Conservation (phyloP, 2,797 vertebrate species). For the Dendrocincla tyrannina region DNA sequence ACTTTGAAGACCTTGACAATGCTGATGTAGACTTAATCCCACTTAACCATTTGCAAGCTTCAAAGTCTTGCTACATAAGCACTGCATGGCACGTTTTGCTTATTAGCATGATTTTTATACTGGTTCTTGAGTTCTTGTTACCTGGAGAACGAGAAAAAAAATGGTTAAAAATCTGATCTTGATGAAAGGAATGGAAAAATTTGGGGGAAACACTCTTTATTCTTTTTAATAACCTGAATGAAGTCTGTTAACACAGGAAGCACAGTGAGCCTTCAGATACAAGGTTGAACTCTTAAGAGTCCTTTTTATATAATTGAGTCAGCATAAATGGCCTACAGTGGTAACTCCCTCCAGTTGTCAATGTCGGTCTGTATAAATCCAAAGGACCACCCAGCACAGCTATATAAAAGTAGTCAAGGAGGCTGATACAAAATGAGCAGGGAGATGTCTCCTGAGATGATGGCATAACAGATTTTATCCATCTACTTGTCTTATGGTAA, state of each 20-base stretch:
- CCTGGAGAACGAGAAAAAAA: background rate
- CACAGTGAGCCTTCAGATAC: background rate
- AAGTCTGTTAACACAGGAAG: background rate
- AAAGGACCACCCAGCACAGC: background rate
- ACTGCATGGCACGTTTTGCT: slow-evolving; percentile 62
- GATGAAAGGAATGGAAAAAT: background rate
- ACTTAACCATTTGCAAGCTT: slow-evolving; percentile 60
- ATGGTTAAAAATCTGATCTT: background rate
- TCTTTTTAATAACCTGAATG: background rate
- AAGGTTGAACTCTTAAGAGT: background rate
- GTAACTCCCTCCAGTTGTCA: background rate
- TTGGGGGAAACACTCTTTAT: rapidly evolving
- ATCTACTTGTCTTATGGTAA: background rate
- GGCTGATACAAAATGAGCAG: background rate
- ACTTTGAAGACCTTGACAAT: slow-evolving; percentile 74
- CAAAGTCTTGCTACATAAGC: slow-evolving; percentile 32
- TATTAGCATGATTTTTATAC: background rate
- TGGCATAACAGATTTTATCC: background rate
- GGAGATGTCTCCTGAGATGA: background rate
- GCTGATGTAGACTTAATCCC: slow-evolving; percentile 54
- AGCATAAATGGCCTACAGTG: background rate
- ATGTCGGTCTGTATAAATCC: background rate
- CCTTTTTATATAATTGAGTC: background rate
- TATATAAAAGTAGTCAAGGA: background rate
- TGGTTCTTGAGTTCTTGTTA: background rate